These are phyloP conservation scores for Echiichthys vipera DNA, from an alignment of 2,797 vertebrate genomes.

Conservation along the genomic window DNA sequence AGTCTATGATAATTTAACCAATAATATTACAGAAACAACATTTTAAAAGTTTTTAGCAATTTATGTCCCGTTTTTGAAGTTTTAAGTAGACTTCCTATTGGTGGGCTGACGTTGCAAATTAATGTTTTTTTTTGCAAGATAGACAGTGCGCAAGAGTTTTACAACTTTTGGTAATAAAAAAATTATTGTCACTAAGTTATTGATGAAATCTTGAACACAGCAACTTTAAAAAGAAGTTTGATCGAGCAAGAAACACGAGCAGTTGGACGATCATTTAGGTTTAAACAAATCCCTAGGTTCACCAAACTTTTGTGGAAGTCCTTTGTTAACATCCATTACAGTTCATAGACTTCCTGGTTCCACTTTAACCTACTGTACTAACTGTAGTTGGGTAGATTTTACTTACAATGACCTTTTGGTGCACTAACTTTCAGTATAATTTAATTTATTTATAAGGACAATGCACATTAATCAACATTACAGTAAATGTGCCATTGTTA, in stretches of 20 bases:
- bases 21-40: too few species aligned
- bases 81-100: not conserved
- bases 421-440: not conserved
- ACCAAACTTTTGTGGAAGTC: not conserved
- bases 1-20: too few species aligned
- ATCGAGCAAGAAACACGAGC: not conserved
- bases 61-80: too few species aligned
- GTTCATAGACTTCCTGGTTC: not conserved
- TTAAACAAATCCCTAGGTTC: not conserved
- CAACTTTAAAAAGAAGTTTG: not conserved
- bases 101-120: too few species aligned
- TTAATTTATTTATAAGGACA: too few species aligned
- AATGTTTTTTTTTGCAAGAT: too few species aligned
- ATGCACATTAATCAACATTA: too few species aligned
- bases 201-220: not conserved
- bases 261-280: not conserved
- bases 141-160: too few species aligned
- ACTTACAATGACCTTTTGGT: not conserved
- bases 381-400: not conserved
- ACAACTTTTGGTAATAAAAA: too few species aligned
- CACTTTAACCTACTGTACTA: not conserved
- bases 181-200: not conserved
- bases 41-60: too few species aligned
- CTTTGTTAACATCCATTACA: not conserved
- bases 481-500: too few species aligned